phyloP scores from a whole-genome alignment of 2,113 vertebrate species.

The Limnothrissa miodon region DNA sequence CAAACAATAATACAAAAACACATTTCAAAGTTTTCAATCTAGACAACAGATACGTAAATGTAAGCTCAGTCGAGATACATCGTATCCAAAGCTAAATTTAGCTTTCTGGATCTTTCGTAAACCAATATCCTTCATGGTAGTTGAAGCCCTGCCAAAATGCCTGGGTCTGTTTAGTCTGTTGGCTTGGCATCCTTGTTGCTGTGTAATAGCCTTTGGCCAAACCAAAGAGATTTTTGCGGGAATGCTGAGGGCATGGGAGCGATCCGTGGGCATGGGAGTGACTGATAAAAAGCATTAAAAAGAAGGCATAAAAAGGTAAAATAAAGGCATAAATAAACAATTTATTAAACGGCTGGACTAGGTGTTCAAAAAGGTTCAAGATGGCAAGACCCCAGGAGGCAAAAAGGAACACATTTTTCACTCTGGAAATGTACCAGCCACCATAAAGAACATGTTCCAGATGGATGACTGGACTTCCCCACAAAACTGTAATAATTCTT shows the following conservation, averaged over 20 bases:
- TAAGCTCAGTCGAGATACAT: not conserved
- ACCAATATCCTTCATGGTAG: not conserved
- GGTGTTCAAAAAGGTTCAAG: not conserved
- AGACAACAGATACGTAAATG: not conserved
- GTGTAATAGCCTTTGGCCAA: not conserved
- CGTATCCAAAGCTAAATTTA: not conserved
- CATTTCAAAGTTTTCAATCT: not conserved
- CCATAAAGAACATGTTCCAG: not conserved
- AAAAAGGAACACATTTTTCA: not conserved
- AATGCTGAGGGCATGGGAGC: not conserved
- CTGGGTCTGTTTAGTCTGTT: not conserved
- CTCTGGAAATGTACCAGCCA: not conserved
- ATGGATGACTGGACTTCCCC: not conserved
- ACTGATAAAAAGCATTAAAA: not conserved
- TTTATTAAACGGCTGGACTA: not conserved
- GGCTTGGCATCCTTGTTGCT: not conserved
- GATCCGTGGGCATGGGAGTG: too few species aligned
- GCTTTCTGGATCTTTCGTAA: not conserved
- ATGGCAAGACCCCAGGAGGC: constrained; percentile 3
- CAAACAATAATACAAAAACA: not conserved
- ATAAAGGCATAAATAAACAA: not conserved
- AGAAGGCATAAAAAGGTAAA: not conserved
- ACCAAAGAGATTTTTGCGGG: not conserved
- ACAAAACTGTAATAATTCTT: too few species aligned
- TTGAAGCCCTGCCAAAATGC: not conserved